These are phyloP conservation scores for Andrena fulva DNA, from an alignment of 2,888 invertebrate species.

Conservation along the genomic window DNA sequence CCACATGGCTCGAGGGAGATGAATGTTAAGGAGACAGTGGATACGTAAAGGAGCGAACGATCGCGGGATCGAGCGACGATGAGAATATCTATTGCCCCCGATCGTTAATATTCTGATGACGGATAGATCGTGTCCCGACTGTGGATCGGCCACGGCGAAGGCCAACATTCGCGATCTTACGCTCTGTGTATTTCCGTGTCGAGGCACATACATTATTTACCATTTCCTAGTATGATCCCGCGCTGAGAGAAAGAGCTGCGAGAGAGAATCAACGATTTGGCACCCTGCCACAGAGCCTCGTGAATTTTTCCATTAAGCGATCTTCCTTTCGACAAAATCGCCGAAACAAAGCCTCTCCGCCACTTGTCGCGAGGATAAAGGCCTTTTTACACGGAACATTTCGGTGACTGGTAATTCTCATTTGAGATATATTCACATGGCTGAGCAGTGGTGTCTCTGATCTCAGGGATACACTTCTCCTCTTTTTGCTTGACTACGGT, in stretches of 20 bases:
- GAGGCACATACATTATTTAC: slow-evolving; percentile 82
- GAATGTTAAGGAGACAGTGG: slow-evolving; percentile 32
- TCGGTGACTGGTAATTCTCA: no score
- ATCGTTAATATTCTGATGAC: slow-evolving; percentile 82
- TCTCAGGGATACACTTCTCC: no score
- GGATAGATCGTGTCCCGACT: slow-evolving; percentile 80
- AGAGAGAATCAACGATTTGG: slow-evolving; percentile 51
- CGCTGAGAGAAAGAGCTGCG: slow-evolving; percentile 46
- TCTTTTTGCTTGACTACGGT: no score
- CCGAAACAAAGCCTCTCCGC: slow-evolving; percentile 5
- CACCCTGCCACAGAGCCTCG: slow-evolving; percentile 33
- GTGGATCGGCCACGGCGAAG: slow-evolving; percentile 77
- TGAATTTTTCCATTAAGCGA: slow-evolving; percentile 10
- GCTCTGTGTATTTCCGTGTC: slow-evolving; percentile 81
- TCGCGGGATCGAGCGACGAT: slow-evolving; percentile 69
- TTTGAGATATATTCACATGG: no score
- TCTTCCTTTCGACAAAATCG: slow-evolving; percentile 1
- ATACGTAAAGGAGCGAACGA: slow-evolving; percentile 59
- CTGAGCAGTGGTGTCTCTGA: no score
- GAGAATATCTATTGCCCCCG: slow-evolving; percentile 75
- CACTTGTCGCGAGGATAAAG: no score
- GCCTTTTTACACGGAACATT: no score
- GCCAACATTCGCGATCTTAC: slow-evolving; percentile 73
- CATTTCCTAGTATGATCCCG: slow-evolving; percentile 79
- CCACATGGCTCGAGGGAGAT: slow-evolving; percentile 2